Conservation (phyloP, 2,888 invertebrate genomes). For the Pseudococcus viburni region DNA sequence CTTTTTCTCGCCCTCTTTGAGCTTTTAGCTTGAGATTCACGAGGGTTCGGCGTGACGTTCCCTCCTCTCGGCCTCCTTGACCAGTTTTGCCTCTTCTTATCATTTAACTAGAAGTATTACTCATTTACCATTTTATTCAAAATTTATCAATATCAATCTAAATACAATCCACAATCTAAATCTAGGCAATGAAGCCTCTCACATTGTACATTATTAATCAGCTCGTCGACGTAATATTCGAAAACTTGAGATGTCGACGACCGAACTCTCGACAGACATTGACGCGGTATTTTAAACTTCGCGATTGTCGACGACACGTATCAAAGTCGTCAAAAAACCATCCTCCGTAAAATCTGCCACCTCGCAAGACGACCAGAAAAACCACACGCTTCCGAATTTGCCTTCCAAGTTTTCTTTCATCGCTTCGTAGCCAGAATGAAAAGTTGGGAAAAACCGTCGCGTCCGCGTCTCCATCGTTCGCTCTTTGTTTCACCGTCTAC, state of each 20-base stretch:
- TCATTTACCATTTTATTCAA: too few relatives aligned
- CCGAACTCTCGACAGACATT: background rate
- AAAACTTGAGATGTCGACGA: background rate
- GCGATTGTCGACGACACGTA: background rate
- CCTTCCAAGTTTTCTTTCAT: background rate
- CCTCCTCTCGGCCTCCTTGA: too few relatives aligned
- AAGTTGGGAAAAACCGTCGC: background rate
- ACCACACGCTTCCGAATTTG: background rate
- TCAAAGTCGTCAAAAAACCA: background rate
- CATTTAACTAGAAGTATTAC: too few relatives aligned
- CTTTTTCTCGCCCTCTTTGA: too few relatives aligned
- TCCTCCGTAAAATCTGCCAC: background rate
- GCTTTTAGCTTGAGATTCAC: too few relatives aligned
- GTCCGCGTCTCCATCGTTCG: background rate
- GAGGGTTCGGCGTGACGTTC: too few relatives aligned
- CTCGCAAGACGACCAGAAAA: background rate
- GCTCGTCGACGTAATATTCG: too few relatives aligned
- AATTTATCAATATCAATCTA: too few relatives aligned
- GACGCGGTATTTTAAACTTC: background rate
- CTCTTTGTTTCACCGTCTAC: constrained; percentile 10
- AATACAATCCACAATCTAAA: too few relatives aligned
- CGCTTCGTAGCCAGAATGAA: background rate
- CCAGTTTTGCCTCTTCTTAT: too few relatives aligned
- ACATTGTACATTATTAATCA: too few relatives aligned
- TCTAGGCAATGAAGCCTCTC: too few relatives aligned